Percentiles rank a stretch among this genome's conserved stretches.
phyloP scores from a whole-genome alignment of 2,113 vertebrate species.

The Halcyon malimbica region DNA sequence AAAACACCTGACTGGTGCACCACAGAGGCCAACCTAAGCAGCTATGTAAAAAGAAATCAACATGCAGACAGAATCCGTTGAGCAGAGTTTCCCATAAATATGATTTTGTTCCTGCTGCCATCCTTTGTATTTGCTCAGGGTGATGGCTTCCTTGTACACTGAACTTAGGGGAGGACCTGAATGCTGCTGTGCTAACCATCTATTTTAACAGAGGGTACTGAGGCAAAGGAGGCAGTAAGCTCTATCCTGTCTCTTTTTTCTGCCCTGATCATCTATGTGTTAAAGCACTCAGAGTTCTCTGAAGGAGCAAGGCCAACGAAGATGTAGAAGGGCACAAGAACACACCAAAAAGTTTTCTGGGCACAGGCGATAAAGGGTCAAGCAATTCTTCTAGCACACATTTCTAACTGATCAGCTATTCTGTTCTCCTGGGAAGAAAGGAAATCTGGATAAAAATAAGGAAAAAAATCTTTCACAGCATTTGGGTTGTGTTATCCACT shows the following conservation, averaged over 20 bases:
- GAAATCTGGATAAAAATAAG: background rate
- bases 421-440: background rate
- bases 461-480: accelerated
- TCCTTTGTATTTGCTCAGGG: background rate
- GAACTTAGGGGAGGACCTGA: background rate
- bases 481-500: background rate
- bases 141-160: background rate
- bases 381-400: background rate
- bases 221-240: background rate
- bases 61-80: background rate
- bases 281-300: background rate
- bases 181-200: background rate
- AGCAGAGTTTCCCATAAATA: background rate
- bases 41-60: background rate
- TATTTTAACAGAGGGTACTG: background rate
- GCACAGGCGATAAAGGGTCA: accelerated
- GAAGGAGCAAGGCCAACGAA: background rate
- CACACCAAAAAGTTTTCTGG: background rate
- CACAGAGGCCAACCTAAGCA: background rate
- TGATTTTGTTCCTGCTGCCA: accelerated
- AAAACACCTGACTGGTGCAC: background rate
- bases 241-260: background rate
- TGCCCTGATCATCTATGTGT: background rate
- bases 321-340: background rate
- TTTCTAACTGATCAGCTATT: background rate